Conservation (phyloP, 2,113 vertebrate genomes). For the Acanthisitta chloris region DNA sequence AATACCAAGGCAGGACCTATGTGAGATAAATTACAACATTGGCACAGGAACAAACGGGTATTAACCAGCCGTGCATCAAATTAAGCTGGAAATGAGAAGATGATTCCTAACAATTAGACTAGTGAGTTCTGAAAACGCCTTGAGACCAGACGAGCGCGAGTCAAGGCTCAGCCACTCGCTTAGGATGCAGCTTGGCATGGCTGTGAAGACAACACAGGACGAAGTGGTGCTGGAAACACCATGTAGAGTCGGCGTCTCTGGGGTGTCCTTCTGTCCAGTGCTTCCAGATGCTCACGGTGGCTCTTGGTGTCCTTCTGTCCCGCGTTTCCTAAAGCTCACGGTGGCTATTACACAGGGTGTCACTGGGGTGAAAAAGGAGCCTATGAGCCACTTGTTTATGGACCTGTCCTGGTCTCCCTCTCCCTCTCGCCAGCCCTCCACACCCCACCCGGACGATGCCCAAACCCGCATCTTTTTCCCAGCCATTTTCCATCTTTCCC, state of each 20-base stretch:
- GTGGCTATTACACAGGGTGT: background rate
- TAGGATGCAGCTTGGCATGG: background rate
- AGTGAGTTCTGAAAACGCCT: background rate
- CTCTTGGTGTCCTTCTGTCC: background rate
- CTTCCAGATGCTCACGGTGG: background rate
- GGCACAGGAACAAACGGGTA: background rate
- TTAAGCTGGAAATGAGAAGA: background rate
- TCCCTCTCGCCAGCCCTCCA: background rate
- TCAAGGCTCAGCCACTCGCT: background rate
- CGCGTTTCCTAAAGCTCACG: fast-evolving
- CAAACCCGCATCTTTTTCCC: no score
- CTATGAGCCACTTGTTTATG: background rate
- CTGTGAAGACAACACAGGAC: background rate
- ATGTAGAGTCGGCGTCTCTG: fast-evolving
- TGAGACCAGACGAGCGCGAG: fast-evolving
- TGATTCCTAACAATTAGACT: background rate
- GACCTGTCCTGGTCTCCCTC: background rate
- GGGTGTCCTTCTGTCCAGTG: background rate
- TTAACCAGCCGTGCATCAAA: background rate
- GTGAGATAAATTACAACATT: background rate
- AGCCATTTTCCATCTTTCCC: fast-evolving
- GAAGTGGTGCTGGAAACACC: background rate
- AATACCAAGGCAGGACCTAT: background rate
- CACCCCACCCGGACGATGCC: background rate
- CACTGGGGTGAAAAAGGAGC: background rate